Evolutionary conservation across 2,888 invertebrate species (phyloP).

Genomic region (Geophilus truncorum): DNA sequence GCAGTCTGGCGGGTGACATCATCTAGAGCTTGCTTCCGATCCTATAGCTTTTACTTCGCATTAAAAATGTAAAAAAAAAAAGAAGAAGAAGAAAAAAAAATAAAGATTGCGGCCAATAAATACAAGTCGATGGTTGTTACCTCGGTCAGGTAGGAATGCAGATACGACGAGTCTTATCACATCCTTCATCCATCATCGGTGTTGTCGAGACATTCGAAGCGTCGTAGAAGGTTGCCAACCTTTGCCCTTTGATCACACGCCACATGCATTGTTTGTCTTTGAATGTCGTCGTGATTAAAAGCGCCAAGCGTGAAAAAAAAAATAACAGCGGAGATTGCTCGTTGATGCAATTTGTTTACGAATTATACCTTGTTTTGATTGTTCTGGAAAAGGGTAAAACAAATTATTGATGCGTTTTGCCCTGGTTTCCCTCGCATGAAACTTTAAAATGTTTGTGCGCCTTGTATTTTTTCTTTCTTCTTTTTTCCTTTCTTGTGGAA

Average conservation of each 20-base stretch:
- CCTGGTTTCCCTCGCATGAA: background rate
- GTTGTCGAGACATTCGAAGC: slow-evolving; percentile 21
- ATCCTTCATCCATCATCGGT: slow-evolving; percentile 13
- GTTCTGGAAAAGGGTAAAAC: background rate
- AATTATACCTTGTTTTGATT: background rate
- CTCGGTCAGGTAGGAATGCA: slow-evolving; percentile 13
- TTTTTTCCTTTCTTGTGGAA: background rate
- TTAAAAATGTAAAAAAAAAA: background rate
- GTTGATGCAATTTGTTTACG: background rate
- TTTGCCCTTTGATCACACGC: background rate
- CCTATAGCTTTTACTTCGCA: background rate
- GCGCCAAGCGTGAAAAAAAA: background rate
- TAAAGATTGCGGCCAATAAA: background rate
- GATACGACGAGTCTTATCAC: slow-evolving; percentile 15
- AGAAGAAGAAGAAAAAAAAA: background rate
- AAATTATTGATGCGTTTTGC: background rate
- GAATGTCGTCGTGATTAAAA: background rate
- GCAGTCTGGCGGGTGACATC: background rate
- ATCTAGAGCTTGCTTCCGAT: background rate
- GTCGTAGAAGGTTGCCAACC: background rate
- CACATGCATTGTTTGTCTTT: background rate
- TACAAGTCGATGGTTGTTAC: background rate
- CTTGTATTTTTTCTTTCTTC: background rate
- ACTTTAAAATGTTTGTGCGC: slow-evolving; percentile 1
- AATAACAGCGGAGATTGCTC: background rate